phyloP scores from a whole-genome alignment of 2,797 vertebrate species.

The Pipistrellus pipistrellus region DNA sequence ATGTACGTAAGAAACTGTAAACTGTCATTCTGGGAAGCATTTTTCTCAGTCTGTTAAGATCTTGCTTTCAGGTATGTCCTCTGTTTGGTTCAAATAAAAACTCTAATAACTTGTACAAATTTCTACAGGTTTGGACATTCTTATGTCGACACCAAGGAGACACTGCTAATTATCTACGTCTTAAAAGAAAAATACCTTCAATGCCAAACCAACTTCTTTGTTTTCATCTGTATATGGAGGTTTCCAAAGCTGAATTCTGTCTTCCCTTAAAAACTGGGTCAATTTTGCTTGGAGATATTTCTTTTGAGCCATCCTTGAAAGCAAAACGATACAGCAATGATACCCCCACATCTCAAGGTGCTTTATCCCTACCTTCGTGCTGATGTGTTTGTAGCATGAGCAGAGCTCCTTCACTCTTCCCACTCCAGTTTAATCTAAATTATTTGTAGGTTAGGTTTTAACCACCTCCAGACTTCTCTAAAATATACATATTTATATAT shows the following conservation, averaged over 20 bases:
- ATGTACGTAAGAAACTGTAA: neutral
- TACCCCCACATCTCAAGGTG: neutral
- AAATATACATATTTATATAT: neutral
- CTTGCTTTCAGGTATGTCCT: neutral
- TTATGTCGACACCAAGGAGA: neutral
- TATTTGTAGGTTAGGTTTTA: conserved; percentile 4
- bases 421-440: neutral
- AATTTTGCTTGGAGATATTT: conserved; percentile 93
- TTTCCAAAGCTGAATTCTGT: conserved; percentile 95
- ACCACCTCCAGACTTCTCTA: neutral
- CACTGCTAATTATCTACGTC: neutral
- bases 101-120: neutral
- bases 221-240: conserved; percentile 92
- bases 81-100: neutral
- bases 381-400: neutral
- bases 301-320: conserved; percentile 92
- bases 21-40: neutral
- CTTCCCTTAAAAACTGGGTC: conserved; percentile 92
- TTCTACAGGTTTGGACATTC: neutral
- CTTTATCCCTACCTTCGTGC: fast-evolving
- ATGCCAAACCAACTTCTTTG: conserved; percentile 87
- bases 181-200: conserved; percentile 90
- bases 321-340: conserved; percentile 47
- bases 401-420: neutral
- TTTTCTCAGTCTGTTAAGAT: neutral